Evolutionary conservation across 2,113 vertebrate genomes (phyloP).

Genomic region (Tachysurus fulvidraco): DNA sequence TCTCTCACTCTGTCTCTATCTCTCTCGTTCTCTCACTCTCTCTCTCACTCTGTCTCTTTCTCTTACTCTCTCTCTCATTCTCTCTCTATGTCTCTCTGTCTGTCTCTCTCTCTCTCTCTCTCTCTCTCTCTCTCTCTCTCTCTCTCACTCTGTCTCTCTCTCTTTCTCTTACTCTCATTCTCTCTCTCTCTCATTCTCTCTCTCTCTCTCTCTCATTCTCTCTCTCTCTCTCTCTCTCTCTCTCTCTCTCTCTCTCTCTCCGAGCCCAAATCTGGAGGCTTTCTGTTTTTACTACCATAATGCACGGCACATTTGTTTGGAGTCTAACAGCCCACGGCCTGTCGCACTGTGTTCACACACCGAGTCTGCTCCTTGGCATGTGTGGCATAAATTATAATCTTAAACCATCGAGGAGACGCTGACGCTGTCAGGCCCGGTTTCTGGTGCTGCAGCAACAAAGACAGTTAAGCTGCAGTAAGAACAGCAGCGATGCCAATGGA

Average conservation of each 20-base stretch:
- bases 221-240: too few species aligned
- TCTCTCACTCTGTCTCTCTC: too few species aligned
- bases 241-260: not conserved
- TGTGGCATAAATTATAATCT: not conserved
- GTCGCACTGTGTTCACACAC: not conserved
- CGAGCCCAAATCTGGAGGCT: slow-evolving; percentile 1
- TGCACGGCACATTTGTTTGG: slow-evolving; percentile 2
- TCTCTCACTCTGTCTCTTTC: too few species aligned
- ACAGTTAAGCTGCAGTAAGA: not conserved
- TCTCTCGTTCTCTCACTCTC: too few species aligned
- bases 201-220: not conserved
- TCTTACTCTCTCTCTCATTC: too few species aligned
- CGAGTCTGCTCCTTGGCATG: not conserved
- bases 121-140: too few species aligned
- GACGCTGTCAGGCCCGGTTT: not conserved
- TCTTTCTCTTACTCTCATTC: too few species aligned
- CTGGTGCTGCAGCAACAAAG: slow-evolving; percentile 11
- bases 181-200: too few species aligned
- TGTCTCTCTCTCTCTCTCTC: too few species aligned
- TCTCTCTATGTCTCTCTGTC: too few species aligned
- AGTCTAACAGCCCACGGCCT: not conserved
- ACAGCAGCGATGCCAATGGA: not conserved
- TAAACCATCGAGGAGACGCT: not conserved
- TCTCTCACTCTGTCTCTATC: too few species aligned
- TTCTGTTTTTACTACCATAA: not conserved